Evolutionary conservation across 2,888 invertebrate species (phyloP).

Genomic region (Adineta ricciae): DNA sequence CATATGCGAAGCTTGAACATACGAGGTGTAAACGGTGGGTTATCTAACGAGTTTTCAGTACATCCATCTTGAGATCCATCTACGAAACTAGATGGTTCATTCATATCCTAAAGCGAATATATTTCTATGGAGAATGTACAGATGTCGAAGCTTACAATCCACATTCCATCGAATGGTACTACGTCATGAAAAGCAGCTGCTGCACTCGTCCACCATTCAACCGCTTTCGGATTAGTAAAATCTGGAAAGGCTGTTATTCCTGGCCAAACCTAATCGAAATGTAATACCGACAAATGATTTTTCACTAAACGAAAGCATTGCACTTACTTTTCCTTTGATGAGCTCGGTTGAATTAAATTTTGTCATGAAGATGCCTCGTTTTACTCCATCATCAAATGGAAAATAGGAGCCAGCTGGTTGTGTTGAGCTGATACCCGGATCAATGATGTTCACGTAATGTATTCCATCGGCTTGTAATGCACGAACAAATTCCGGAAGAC

Average conservation of each 20-base stretch:
- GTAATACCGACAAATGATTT: neutral
- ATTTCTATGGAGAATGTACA: conserved; percentile 38
- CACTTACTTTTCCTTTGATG: conserved; percentile 37
- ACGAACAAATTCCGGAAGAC: conserved; percentile 39
- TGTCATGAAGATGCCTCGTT: conserved; percentile 66
- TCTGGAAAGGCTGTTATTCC: conserved; percentile 43
- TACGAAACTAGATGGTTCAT: conserved; percentile 46
- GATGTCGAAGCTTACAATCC: conserved; percentile 49
- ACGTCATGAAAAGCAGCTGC: conserved; percentile 38
- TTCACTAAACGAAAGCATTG: neutral
- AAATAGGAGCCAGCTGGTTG: conserved; percentile 63
- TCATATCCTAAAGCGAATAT: neutral
- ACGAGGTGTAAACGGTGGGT: conserved; percentile 44
- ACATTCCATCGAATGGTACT: conserved; percentile 41
- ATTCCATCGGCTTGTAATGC: conserved; percentile 41
- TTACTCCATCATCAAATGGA: conserved; percentile 66
- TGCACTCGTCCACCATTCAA: conserved; percentile 40
- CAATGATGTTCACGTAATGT: conserved; percentile 43
- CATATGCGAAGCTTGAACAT: neutral
- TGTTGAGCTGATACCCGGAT: conserved; percentile 60
- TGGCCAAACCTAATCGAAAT: conserved; percentile 41
- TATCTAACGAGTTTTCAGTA: conserved; percentile 38
- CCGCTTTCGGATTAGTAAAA: conserved; percentile 41
- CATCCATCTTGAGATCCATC: conserved; percentile 44
- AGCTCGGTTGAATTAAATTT: conserved; percentile 53